Conservation (phyloP, 2,797 vertebrate species). For the Microcaecilia unicolor region DNA sequence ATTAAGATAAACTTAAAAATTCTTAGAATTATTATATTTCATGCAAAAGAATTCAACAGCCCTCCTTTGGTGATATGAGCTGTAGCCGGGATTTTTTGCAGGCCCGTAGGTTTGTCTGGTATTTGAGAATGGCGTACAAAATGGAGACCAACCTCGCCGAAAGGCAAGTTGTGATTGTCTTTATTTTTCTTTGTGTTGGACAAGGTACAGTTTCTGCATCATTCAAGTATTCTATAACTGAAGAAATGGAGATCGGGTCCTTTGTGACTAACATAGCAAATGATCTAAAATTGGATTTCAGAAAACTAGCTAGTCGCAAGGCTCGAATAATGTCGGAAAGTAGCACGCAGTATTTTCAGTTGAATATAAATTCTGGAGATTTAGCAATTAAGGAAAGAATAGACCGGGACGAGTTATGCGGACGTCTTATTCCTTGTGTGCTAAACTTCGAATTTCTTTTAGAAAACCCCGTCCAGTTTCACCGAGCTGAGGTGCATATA, state of each 20-base stretch:
- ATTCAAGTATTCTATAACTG: background rate
- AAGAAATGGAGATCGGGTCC: background rate
- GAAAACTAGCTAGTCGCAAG: constrained; percentile 33
- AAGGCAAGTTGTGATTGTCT: constrained; percentile 30
- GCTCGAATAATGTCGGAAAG: constrained; percentile 10
- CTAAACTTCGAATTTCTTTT: constrained; percentile 38
- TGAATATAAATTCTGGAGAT: constrained; percentile 40
- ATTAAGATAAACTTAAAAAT: background rate
- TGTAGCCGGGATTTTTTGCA: background rate
- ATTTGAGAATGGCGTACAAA: constrained; percentile 1
- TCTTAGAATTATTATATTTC: background rate
- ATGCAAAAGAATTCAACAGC: background rate
- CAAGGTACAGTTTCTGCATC: background rate
- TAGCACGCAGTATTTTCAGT: constrained; percentile 28
- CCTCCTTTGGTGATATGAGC: background rate
- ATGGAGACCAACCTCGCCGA: background rate
- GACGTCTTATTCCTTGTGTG: constrained; percentile 19
- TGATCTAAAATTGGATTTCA: constrained; percentile 32
- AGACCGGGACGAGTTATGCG: constrained; percentile 42
- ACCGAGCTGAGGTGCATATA: background rate
- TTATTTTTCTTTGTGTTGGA: constrained; percentile 16
- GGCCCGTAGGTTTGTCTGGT: no score
- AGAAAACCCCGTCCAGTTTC: constrained; percentile 14
- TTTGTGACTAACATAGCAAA: constrained; percentile 2
- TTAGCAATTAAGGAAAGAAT: constrained; percentile 31